Percentiles rank a stretch among this genome's conserved stretches.
Conservation (phyloP, 2,888 invertebrate genomes). For the Abrostola tripartita region DNA sequence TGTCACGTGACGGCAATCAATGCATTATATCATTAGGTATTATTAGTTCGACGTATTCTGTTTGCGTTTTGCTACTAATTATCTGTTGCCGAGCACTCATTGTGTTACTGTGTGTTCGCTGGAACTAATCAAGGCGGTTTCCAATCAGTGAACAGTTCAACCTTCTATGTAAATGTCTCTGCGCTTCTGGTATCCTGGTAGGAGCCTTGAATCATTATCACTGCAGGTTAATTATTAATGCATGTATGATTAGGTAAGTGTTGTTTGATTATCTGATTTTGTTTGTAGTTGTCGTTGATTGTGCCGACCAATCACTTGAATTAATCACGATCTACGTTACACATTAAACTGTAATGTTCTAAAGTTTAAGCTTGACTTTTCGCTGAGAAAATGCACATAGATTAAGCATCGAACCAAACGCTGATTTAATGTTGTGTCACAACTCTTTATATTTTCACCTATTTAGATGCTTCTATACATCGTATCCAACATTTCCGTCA, state of each 20-base stretch:
- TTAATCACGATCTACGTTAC: too few relatives aligned
- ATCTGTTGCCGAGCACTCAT: slow-evolving; percentile 40
- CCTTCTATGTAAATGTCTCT: slow-evolving; percentile 35
- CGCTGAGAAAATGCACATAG: too few relatives aligned
- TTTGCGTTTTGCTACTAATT: slow-evolving; percentile 49
- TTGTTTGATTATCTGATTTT: not conserved
- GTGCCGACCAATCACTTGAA: too few relatives aligned
- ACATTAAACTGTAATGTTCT: too few relatives aligned
- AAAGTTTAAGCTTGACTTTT: too few relatives aligned
- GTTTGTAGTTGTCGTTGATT: too few relatives aligned
- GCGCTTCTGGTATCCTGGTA: slow-evolving; percentile 40
- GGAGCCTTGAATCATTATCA: slow-evolving; percentile 18
- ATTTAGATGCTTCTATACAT: too few relatives aligned
- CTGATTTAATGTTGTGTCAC: too few relatives aligned
- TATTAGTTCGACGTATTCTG: slow-evolving; percentile 43
- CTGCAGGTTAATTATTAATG: slow-evolving; percentile 6
- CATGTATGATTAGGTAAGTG: slow-evolving; percentile 1
- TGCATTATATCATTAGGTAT: slow-evolving; percentile 19
- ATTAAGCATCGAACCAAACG: too few relatives aligned
- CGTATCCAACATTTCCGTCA: too few relatives aligned
- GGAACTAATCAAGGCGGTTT: slow-evolving; percentile 56
- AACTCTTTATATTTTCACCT: too few relatives aligned
- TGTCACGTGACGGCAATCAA: slow-evolving; percentile 17
- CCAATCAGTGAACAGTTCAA: slow-evolving; percentile 44
- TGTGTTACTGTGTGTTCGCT: slow-evolving; percentile 44